Conservation (phyloP, 2,113 vertebrate genomes). For the Perca schrenkii region DNA sequence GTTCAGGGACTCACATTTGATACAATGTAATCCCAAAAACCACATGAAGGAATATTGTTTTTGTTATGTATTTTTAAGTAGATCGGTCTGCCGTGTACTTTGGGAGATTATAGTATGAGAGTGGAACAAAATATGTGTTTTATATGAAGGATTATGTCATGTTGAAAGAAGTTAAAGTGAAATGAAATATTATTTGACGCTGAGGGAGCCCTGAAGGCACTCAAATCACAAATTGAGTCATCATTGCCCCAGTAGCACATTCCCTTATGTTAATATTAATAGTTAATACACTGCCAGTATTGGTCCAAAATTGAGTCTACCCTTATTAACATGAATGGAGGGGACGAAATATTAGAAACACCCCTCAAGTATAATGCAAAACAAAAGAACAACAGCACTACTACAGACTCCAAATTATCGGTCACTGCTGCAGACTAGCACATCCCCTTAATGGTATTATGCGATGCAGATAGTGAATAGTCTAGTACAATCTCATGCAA, state of each 20-base stretch:
- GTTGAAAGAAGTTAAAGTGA: constrained; percentile 15
- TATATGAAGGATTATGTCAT: neutral
- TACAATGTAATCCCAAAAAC: neutral
- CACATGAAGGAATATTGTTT: neutral
- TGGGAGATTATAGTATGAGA: constrained; percentile 23
- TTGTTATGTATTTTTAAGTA: neutral
- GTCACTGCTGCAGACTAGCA: neutral
- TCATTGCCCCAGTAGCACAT: neutral
- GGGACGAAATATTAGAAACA: neutral
- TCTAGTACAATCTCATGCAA: neutral
- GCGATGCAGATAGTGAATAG: neutral
- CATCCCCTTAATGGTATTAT: neutral
- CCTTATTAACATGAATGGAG: neutral
- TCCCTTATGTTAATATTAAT: neutral
- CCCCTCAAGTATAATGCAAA: neutral
- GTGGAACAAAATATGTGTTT: constrained; percentile 36
- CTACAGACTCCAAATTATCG: neutral
- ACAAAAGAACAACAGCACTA: neutral
- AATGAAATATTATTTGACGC: neutral
- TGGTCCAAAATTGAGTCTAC: neutral
- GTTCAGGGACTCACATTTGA: neutral
- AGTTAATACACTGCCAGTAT: neutral
- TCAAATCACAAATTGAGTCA: neutral
- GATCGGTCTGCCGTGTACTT: neutral
- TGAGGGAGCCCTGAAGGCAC: neutral